Evolutionary conservation across 1,140 invertebrate species (phyloP).

Genomic region (Reticulitermes speratus): DNA sequence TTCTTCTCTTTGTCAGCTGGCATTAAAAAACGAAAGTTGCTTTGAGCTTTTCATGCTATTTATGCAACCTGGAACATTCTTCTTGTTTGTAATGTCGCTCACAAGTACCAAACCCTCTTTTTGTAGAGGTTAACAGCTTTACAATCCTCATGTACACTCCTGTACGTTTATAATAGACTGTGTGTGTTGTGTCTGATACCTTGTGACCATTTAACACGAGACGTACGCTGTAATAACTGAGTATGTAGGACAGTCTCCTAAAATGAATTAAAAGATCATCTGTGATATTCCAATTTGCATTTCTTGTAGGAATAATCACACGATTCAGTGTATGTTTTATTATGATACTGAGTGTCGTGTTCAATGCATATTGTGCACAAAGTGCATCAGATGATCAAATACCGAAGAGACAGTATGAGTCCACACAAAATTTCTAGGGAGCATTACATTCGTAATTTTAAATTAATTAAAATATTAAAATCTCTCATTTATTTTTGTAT

Average conservation of each 20-base stretch:
- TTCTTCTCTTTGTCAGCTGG: neutral
- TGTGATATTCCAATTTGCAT: neutral
- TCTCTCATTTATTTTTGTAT: too few species aligned
- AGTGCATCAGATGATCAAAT: too few species aligned
- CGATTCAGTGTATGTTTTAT: too few species aligned
- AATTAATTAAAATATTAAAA: too few species aligned
- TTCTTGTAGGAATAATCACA: too few species aligned
- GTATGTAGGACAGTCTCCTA: neutral
- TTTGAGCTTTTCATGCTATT: neutral
- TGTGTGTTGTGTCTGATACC: too few species aligned
- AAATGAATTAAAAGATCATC: neutral
- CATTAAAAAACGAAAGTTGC: constrained; percentile 7
- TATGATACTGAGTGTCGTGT: too few species aligned
- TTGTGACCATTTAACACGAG: neutral
- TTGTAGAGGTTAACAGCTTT: neutral
- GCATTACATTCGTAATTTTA: too few species aligned
- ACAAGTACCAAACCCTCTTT: neutral
- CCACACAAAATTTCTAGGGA: too few species aligned
- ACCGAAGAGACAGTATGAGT: too few species aligned
- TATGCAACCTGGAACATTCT: neutral
- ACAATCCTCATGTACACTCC: neutral
- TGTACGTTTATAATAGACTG: neutral
- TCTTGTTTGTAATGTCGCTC: neutral
- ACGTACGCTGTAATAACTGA: neutral
- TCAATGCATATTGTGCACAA: too few species aligned